These are phyloP conservation scores for Charaxes varanes DNA, from an alignment of 1,140 invertebrate genomes.

Conservation along the genomic window DNA sequence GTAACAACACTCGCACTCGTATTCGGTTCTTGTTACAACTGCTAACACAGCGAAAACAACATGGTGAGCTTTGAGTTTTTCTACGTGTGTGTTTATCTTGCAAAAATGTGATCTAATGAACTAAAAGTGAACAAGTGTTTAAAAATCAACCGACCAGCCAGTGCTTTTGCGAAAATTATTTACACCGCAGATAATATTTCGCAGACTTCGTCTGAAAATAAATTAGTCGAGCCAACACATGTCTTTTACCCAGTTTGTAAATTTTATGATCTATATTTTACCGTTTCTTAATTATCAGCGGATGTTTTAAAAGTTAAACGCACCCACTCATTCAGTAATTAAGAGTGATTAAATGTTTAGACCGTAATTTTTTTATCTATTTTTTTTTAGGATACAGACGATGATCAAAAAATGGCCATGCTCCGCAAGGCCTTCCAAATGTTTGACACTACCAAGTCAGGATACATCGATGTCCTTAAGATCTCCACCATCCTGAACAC, in stretches of 20 bases:
- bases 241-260: too few species aligned
- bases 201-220: not conserved
- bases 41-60: constrained; percentile 42
- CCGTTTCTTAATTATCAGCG: not conserved
- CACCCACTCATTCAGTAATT: not conserved
- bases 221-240: not conserved
- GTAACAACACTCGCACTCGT: constrained; percentile 70
- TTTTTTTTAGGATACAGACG: constrained; percentile 79
- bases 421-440: constrained; percentile 95
- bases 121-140: constrained; percentile 21
- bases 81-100: constrained; percentile 13
- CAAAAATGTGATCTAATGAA: constrained; percentile 20
- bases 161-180: too few species aligned
- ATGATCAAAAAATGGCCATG: constrained; percentile 89
- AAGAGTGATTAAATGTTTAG: not conserved
- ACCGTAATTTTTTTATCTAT: not conserved
- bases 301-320: too few species aligned
- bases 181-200: not conserved
- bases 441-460: constrained; percentile 93
- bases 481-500: constrained; percentile 95
- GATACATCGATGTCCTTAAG: constrained; percentile 91
- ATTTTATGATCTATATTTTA: not conserved
- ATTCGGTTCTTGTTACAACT: constrained; percentile 69
- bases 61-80: constrained; percentile 52
- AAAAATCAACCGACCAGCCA: too few species aligned